Base-by-base conservation (phyloP, 2,888 invertebrate species). In the Phyllotreta striolata region DNA sequence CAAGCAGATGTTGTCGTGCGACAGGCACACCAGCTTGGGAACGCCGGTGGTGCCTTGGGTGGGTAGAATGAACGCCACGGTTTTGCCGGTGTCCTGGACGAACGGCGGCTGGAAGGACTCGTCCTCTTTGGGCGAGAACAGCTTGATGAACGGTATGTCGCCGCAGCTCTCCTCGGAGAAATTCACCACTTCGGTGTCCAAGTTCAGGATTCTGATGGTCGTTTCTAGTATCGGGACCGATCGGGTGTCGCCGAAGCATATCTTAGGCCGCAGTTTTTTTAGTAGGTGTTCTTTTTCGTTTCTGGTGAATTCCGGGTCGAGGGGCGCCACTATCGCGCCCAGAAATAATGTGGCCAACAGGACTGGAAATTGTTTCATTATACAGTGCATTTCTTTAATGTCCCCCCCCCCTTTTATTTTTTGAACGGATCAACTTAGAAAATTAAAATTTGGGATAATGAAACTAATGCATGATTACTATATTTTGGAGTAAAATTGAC, bases 161-260 rank as follows among this genome's bases (percentile, higher is more conserved):
- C 47, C 12, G 10, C 49, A 41, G 6, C 13, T 40, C 37, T 62
- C 64, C 6, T 12, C 9, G 9, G 49, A 57, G 34, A 65, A 76
- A 43, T 66, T 68, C 1, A 76, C 67, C 6, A 73, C 59, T 43
- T 67, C 63, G 2, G 68, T 55, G 9, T 63, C 49, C 39, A 43
- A 24, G 59, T 67, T 63, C 51, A 70, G 55, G 9, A 60, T 67
- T 6, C 41, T 13, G 6, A 54, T 24, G 55, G 76, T 70, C 10
- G 73, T 63, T 44, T 77, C 74, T 6, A 78, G 63, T 38, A 75
- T 74, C 46, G 74, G 75, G 6, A 74, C 61, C 1, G 73, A 69
- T 55, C 79, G 68, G 0, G 70, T 58, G 49, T 79, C 79, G 51
- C 78, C 78, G 64, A 80, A 80, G 24, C 74, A 73, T 62, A 80